phyloP scores from a whole-genome alignment of 1,140 invertebrate genomes.

The Neoseiulus cucumeris region DNA sequence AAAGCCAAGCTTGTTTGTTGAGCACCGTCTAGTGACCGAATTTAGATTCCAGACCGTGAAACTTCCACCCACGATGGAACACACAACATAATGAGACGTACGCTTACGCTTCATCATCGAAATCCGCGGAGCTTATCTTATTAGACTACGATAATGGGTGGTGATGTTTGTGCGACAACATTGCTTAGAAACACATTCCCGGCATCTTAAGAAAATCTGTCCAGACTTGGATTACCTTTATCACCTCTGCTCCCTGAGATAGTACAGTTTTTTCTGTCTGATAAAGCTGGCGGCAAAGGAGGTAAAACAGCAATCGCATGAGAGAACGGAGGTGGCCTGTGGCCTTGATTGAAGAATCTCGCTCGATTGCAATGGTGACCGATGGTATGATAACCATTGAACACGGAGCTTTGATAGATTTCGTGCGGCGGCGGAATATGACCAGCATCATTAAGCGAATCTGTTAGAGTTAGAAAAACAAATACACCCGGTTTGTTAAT shows the following conservation, averaged over 20 bases:
- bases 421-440: neutral
- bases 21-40: too few species aligned
- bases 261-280: neutral
- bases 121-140: too few species aligned
- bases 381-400: neutral
- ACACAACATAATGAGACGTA: too few species aligned
- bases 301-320: neutral
- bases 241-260: neutral
- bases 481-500: neutral
- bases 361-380: constrained; percentile 1
- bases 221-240: neutral
- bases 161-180: too few species aligned
- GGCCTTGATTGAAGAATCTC: neutral
- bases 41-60: too few species aligned
- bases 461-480: neutral
- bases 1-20: too few species aligned
- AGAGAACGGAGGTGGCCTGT: neutral
- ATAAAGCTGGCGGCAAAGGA: neutral
- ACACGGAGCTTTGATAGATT: neutral
- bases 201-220: too few species aligned
- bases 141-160: too few species aligned
- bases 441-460: neutral
- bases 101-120: too few species aligned
- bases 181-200: too few species aligned
- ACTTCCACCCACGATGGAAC: too few species aligned